Evolutionary conservation across 2,113 vertebrate species (phyloP).

Genomic region (Mugil cephalus): DNA sequence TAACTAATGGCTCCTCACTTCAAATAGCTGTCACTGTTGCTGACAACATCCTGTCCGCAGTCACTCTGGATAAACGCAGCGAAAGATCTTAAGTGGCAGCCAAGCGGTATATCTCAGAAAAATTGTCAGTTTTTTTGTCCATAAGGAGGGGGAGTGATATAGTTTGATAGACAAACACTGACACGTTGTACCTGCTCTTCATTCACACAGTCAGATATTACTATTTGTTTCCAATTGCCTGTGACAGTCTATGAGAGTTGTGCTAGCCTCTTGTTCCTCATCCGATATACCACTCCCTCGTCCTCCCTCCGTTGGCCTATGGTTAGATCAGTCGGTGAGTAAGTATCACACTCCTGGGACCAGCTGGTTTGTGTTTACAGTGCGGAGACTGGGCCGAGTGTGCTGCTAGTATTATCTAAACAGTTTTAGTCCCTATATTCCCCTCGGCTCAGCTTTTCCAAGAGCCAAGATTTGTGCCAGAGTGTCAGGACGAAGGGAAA

Average conservation of each 20-base stretch:
- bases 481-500: slow-evolving; percentile 53
- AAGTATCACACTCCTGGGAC: slow-evolving; percentile 68
- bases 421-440: slow-evolving; percentile 75
- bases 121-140: slow-evolving; percentile 51
- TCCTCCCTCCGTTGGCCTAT: slow-evolving; percentile 52
- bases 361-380: slow-evolving; percentile 80
- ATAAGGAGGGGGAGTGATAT: slow-evolving; percentile 26
- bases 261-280: slow-evolving; percentile 40
- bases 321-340: slow-evolving; percentile 68
- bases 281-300: slow-evolving; percentile 49
- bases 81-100: slow-evolving; percentile 49
- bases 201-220: slow-evolving; percentile 52
- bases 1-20: slow-evolving; percentile 70
- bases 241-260: slow-evolving; percentile 50
- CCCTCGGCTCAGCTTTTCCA: slow-evolving; percentile 66
- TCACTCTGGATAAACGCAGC: slow-evolving; percentile 51
- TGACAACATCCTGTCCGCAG: slow-evolving; percentile 56
- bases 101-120: slow-evolving; percentile 30
- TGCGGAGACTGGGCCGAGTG: slow-evolving; percentile 67
- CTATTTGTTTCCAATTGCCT: slow-evolving; percentile 60
- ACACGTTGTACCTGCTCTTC: slow-evolving; percentile 43
- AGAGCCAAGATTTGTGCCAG: slow-evolving; percentile 65
- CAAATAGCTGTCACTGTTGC: slow-evolving; percentile 63
- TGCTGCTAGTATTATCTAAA: slow-evolving; percentile 75
- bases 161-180: slow-evolving; percentile 48